phyloP scores from a whole-genome alignment of 2,113 vertebrate genomes.

The Daubentonia madagascariensis region DNA sequence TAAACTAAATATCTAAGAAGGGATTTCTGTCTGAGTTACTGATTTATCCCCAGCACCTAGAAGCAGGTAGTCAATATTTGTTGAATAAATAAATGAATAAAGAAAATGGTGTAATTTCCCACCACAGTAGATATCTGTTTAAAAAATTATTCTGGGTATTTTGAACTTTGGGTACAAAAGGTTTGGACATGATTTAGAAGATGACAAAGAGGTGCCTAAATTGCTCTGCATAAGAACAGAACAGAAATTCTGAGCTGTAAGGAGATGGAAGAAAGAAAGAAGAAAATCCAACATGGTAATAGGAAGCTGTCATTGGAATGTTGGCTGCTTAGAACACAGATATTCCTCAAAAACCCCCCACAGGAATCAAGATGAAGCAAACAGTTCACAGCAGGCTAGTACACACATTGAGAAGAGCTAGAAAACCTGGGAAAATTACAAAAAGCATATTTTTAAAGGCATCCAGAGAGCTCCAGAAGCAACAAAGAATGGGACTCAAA shows the following conservation, averaged over 20 bases:
- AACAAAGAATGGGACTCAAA: background rate
- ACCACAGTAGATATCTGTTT: background rate
- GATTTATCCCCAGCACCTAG: background rate
- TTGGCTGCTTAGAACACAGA: background rate
- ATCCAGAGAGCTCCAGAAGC: background rate
- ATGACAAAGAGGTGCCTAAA: background rate
- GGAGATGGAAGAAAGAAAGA: background rate
- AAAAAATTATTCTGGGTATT: background rate
- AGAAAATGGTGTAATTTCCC: background rate
- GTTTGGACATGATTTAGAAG: background rate
- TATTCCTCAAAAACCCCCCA: background rate
- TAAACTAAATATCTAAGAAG: background rate
- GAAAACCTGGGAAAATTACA: background rate
- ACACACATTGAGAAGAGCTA: background rate
- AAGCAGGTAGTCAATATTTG: background rate
- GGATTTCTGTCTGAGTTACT: background rate
- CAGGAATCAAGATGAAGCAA: background rate
- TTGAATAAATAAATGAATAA: background rate
- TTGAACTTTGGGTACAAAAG: background rate
- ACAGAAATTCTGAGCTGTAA: background rate
- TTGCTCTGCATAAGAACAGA: background rate
- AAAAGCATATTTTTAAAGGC: background rate
- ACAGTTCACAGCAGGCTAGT: background rate
- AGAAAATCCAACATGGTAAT: background rate
- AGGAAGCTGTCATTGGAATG: background rate